A percentile compares a stretch with the other conserved stretches of the same genome.
phyloP scores from a whole-genome alignment of 2,888 invertebrate species.

The Leptinotarsa haldemani region DNA sequence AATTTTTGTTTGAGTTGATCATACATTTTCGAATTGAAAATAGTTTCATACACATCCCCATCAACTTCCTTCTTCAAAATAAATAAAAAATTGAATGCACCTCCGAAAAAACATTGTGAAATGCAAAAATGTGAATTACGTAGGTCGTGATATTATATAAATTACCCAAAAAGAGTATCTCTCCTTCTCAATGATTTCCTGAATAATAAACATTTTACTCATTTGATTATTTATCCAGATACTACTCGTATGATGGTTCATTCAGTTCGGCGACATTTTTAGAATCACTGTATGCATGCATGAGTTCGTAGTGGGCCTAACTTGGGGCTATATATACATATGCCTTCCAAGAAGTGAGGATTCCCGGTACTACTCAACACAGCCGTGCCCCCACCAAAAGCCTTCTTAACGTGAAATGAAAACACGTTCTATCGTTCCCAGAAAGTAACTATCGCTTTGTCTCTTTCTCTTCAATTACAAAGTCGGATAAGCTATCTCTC shows the following conservation, averaged over 20 bases:
- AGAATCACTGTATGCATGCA: constrained; percentile 39
- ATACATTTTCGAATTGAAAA: too few species aligned
- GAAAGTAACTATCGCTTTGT: constrained; percentile 50
- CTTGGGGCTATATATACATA: constrained; percentile 44
- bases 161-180: neutral
- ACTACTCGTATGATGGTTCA: constrained; percentile 13
- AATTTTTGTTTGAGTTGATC: too few species aligned
- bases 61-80: too few species aligned
- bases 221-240: constrained; percentile 2
- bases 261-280: constrained; percentile 37
- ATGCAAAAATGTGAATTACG: too few species aligned
- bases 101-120: too few species aligned
- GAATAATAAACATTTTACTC: constrained; percentile 3
- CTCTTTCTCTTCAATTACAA: constrained; percentile 29
- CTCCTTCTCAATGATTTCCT: neutral
- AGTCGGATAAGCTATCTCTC: constrained; percentile 29
- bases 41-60: too few species aligned
- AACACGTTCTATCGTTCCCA: constrained; percentile 64
- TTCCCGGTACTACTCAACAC: constrained; percentile 62
- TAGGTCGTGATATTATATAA: neutral
- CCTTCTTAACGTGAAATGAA: constrained; percentile 62
- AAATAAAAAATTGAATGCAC: too few species aligned
- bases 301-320: constrained; percentile 45
- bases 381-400: constrained; percentile 48
- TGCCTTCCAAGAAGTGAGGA: constrained; percentile 61